A percentile compares a stretch with the other conserved stretches of the same genome.
phyloP scores from a whole-genome alignment of 30 jellyfish, hydroid and myxozoan genomes.

The Aurelia coerulea region DNA sequence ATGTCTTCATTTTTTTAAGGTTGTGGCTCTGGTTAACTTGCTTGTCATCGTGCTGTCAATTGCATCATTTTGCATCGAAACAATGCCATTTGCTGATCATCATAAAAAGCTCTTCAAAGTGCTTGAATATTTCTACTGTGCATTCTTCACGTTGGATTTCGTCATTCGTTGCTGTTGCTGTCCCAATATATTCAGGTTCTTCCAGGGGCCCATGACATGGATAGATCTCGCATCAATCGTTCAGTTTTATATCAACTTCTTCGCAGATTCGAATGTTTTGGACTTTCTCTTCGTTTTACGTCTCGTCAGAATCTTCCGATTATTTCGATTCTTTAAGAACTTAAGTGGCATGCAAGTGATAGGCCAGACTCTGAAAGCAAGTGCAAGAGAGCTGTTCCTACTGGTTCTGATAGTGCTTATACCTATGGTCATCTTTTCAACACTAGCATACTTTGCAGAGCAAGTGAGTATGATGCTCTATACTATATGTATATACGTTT shows the following conservation, averaged over 20 bases:
- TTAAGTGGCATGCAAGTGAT: constrained; percentile 99
- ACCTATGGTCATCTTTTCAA: constrained; percentile 97
- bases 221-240: constrained; percentile 87
- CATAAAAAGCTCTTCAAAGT: constrained; percentile 49
- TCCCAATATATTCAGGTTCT: constrained; percentile 71
- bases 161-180: constrained; percentile 84
- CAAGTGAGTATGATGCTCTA: constrained; percentile 54
- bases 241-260: constrained; percentile 89
- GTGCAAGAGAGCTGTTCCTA: constrained; percentile 92
- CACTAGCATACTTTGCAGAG: constrained; percentile 89
- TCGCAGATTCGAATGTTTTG: constrained; percentile 66
- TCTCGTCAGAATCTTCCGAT: constrained; percentile 84
- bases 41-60: constrained; percentile 85
- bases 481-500: no score
- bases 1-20: constrained; percentile 29
- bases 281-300: constrained; percentile 93
- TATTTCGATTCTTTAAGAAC: constrained; percentile 94
- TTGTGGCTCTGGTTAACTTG: constrained; percentile 78
- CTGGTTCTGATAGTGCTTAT: constrained; percentile 84
- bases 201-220: constrained; percentile 86
- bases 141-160: constrained; percentile 89
- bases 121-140: constrained; percentile 93
- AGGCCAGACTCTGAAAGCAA: constrained; percentile 97
- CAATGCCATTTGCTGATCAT: constrained; percentile 64
- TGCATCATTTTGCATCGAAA: constrained; percentile 94